Base-by-base conservation (phyloP, 2,888 invertebrate genomes). In the Aethes cnicana region DNA sequence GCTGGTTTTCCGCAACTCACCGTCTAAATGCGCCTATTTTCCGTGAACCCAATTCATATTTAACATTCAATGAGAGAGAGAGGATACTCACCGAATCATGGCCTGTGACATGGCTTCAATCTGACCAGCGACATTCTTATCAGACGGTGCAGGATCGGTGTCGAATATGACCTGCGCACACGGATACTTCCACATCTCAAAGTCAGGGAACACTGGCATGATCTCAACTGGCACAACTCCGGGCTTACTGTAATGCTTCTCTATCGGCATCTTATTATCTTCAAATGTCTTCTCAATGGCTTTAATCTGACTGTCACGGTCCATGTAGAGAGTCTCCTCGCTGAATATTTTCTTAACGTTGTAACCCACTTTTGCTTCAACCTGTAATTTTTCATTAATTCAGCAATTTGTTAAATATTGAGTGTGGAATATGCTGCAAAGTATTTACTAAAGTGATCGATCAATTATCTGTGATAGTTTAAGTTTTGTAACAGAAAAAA, bases 161-260 rank as follows among this genome's bases (percentile, higher is more conserved):
- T 99, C 99, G 79, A 99, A 99, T 72, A 98, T 97, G 59, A 99
- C 99, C 82, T 96, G 96, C 36, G 99, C 98, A 82, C 98, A 99
- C 0, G 98, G 98, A 88, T 97, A 97, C 76, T 97, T 97, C 99
- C 99, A 99, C 72, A 98, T 92, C 67, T 95, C 95, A 77, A 98
- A 99, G 85, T 99, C 99, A 7, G 99, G 99, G 84, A 94, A 98
- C 11, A 99, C 92, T 0, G 96, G 93, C 73, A 96, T 90, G 9
- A 87, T 69, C 81, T 98, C 98, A 5, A 98, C 94, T 0, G 99
- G 96, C 3, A 93, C 93, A 25, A 99, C 97, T 66, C 96, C 97
- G 0, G 98, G 96, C 85, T 99, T 99, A 73, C 97, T 98, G 85
- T 98, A 98, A 81, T 99, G 99, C 68, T 96, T 95, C 56, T 94